A percentile compares a stretch with the other conserved stretches of the same genome.
Evolutionary conservation across 2,888 invertebrate species (phyloP).

Genomic region (Tubulanus polymorphus): DNA sequence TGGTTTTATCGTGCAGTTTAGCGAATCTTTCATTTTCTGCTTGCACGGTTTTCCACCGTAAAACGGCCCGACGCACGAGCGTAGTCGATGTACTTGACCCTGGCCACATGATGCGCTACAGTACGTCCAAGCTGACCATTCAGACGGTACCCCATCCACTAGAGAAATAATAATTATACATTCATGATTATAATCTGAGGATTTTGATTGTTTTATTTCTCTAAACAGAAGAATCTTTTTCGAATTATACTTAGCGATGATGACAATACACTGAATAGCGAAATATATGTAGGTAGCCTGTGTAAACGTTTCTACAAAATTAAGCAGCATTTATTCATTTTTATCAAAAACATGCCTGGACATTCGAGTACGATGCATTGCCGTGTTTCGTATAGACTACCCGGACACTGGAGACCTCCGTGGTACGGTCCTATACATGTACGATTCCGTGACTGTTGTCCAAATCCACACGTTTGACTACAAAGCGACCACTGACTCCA

Average conservation of each 20-base stretch:
- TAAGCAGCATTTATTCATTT: too few species aligned
- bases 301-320: too few species aligned
- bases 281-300: too few species aligned
- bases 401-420: slow-evolving; percentile 10
- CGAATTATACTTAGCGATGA: too few species aligned
- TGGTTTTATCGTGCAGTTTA: slow-evolving; percentile 27
- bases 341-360: background rate
- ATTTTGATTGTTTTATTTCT: too few species aligned
- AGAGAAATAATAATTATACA: too few species aligned
- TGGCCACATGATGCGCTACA: slow-evolving; percentile 38
- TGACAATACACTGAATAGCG: too few species aligned
- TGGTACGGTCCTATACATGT: slow-evolving; percentile 14
- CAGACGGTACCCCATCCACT: slow-evolving; percentile 28
- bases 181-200: too few species aligned
- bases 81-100: slow-evolving; percentile 28
- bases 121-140: slow-evolving; percentile 34
- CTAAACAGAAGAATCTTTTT: too few species aligned
- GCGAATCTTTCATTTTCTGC: slow-evolving; percentile 25
- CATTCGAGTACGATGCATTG: background rate
- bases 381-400: background rate
- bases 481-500: slow-evolving; percentile 22
- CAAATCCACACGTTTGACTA: slow-evolving; percentile 17
- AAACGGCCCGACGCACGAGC: slow-evolving; percentile 31
- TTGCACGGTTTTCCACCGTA: slow-evolving; percentile 29
- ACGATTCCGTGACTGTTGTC: slow-evolving; percentile 15